Conservation (phyloP, 2,888 invertebrate species). For the Microctonus aethiopoides region DNA sequence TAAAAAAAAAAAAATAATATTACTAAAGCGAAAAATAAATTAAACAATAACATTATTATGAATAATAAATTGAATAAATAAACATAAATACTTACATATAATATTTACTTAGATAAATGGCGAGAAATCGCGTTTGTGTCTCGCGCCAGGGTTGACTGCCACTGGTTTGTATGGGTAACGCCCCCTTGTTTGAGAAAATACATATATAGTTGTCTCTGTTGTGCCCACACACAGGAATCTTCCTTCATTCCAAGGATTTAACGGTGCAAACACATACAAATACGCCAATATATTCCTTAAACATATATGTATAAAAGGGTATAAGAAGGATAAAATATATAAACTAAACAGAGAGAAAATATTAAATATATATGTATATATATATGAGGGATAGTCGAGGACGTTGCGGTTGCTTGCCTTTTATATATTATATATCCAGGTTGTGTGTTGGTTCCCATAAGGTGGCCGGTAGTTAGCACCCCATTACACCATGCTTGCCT, state of each 20-base stretch:
- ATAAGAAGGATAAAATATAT: not conserved
- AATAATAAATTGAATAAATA: not conserved
- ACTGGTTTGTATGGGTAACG: slow-evolving; percentile 57
- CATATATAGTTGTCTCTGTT: slow-evolving; percentile 45
- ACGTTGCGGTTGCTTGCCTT: slow-evolving; percentile 1
- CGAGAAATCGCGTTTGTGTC: slow-evolving; percentile 5
- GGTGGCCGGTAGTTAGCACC: slow-evolving; percentile 64
- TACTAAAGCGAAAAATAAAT: not conserved
- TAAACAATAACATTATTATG: not conserved
- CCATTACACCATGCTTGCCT: slow-evolving; percentile 64
- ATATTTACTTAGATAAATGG: slow-evolving; percentile 6
- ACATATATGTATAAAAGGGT: not conserved
- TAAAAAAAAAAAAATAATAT: not conserved
- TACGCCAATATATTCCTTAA: not conserved
- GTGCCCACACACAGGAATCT: slow-evolving; percentile 43
- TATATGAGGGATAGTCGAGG: not conserved
- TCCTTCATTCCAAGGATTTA: not conserved
- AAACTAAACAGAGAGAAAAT: not conserved
- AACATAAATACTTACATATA: not conserved
- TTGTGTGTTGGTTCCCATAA: slow-evolving; percentile 53
- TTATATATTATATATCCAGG: slow-evolving; percentile 7
- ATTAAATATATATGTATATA: not conserved
- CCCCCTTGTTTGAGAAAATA: slow-evolving; percentile 62
- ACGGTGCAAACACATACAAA: not conserved
- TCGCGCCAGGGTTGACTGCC: slow-evolving; percentile 55